phyloP scores from a whole-genome alignment of 2,113 vertebrate genomes.

The Pollachius pollachius region DNA sequence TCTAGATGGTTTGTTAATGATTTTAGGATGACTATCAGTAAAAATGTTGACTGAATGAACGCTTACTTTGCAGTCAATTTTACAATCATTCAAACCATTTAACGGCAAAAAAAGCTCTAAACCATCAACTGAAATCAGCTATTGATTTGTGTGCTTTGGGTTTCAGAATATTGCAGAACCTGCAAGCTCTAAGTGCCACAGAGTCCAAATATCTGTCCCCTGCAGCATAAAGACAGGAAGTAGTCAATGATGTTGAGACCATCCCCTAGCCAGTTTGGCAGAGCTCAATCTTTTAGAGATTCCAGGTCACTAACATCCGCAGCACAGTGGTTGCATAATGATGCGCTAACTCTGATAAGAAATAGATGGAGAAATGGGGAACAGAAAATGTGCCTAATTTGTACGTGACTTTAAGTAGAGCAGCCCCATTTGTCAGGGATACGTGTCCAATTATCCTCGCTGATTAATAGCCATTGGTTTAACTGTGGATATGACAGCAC shows the following conservation, averaged over 20 bases:
- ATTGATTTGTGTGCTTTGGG: too few species aligned
- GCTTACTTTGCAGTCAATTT: too few species aligned
- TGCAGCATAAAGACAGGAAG: too few species aligned
- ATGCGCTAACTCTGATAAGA: slow-evolving; percentile 58
- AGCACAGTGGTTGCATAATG: slow-evolving; percentile 44
- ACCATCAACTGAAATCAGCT: too few species aligned
- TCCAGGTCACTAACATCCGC: slow-evolving; percentile 33
- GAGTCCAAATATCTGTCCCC: too few species aligned
- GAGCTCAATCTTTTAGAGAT: slow-evolving; percentile 7
- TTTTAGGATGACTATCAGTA: too few species aligned
- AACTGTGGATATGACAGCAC: slow-evolving; percentile 50
- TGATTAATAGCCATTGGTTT: slow-evolving; percentile 72
- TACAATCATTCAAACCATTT: too few species aligned
- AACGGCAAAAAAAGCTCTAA: too few species aligned
- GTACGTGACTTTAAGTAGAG: slow-evolving; percentile 65
- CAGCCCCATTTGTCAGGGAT: slow-evolving; percentile 64
- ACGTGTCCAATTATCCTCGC: slow-evolving; percentile 69
- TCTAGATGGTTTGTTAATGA: too few species aligned
- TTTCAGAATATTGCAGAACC: too few species aligned
- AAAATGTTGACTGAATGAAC: too few species aligned
- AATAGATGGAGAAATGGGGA: slow-evolving; percentile 41
- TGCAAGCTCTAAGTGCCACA: too few species aligned
- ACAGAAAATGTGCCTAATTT: slow-evolving; percentile 61
- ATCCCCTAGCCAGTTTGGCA: slow-evolving; percentile 20
- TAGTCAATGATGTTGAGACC: background rate